A percentile compares a stretch with the other conserved stretches of the same genome.
phyloP scores from a whole-genome alignment of 2,113 vertebrate species.

The Microtus montanus region DNA sequence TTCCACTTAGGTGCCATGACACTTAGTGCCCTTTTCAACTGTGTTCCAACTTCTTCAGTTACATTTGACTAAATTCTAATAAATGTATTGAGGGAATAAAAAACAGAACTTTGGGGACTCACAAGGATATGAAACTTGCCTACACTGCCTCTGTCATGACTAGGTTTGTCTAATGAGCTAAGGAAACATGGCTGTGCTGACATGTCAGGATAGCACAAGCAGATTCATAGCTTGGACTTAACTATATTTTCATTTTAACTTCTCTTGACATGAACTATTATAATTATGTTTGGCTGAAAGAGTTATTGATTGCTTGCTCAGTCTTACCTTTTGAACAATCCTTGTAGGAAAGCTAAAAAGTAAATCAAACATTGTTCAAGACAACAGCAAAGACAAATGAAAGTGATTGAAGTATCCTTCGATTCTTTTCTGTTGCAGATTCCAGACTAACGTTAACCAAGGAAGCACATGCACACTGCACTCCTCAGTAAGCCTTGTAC shows the following conservation, averaged over 20 bases:
- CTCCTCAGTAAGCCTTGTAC: not conserved
- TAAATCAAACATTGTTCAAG: not conserved
- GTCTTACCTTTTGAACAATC: not conserved
- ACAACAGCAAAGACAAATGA: not conserved
- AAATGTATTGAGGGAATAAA: not conserved
- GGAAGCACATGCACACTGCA: not conserved
- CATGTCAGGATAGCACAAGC: not conserved
- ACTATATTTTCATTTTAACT: not conserved
- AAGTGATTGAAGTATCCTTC: not conserved
- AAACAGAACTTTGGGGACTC: not conserved
- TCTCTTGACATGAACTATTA: not conserved
- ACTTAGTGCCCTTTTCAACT: not conserved
- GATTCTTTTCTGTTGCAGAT: not conserved
- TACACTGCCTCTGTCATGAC: too few species aligned
- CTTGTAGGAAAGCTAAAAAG: conserved; percentile 29
- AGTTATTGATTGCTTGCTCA: not conserved
- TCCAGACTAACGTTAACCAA: not conserved
- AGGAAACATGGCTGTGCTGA: not conserved
- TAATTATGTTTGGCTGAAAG: not conserved
- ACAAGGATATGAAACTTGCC: not conserved
- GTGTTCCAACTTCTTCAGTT: not conserved
- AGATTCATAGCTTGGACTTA: not conserved
- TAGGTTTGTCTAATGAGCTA: not conserved
- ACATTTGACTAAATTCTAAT: not conserved
- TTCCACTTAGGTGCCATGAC: too few species aligned